Percentiles rank a stretch among this genome's conserved stretches.
Evolutionary conservation across 1,140 invertebrate species (phyloP).

Genomic region (Globodera rostochiensis): DNA sequence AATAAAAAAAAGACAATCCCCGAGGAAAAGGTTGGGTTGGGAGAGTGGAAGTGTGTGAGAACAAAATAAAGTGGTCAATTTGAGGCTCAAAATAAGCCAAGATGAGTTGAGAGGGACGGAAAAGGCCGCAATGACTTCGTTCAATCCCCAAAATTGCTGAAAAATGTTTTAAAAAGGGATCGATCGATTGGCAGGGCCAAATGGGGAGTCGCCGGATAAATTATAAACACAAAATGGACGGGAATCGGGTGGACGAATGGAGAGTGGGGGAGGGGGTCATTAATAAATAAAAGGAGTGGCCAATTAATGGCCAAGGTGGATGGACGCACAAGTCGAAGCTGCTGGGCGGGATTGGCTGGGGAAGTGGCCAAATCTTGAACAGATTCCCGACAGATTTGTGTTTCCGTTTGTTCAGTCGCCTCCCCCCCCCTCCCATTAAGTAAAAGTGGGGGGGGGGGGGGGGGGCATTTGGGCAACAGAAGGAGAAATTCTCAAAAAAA

Average conservation of each 20-base stretch:
- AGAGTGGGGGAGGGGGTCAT: background rate
- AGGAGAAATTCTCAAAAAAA: background rate
- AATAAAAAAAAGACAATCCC: too few relatives aligned
- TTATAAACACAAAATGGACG: background rate
- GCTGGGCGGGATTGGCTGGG: background rate
- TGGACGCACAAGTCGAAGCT: background rate
- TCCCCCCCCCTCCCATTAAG: background rate
- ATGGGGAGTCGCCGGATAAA: background rate
- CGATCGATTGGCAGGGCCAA: slow-evolving; percentile 5
- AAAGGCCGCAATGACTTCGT: too few relatives aligned
- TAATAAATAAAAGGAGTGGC: slow-evolving; percentile 6
- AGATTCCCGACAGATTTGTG: background rate
- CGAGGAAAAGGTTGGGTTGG: too few relatives aligned
- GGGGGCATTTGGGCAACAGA: too few relatives aligned
- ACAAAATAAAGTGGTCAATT: too few relatives aligned
- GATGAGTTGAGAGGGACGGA: too few relatives aligned
- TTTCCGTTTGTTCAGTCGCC: background rate
- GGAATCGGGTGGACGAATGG: background rate
- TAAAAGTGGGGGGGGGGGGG: too few relatives aligned
- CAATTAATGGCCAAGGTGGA: slow-evolving; percentile 20
- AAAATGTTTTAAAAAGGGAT: background rate
- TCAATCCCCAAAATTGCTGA: too few relatives aligned
- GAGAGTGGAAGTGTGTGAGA: too few relatives aligned
- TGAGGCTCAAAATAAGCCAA: too few relatives aligned
- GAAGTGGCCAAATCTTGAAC: background rate